Conservation (phyloP, 37 sponge, comb jelly and placozoan species). For the Beroe ovata region DNA sequence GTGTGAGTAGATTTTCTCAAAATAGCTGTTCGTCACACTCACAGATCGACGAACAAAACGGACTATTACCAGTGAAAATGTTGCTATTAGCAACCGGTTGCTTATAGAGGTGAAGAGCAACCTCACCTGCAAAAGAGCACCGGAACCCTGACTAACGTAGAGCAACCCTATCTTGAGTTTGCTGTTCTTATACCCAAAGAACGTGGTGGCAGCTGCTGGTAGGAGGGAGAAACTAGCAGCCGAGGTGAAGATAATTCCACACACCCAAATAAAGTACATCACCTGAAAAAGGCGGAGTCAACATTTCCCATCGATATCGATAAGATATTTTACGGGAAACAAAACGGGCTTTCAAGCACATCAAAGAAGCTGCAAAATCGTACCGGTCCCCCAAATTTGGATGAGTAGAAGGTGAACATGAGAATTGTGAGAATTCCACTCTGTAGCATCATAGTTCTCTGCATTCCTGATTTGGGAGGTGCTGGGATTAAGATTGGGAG, state of each 20-base stretch:
- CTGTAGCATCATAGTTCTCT: constrained; percentile 24
- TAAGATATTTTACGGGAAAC: too few relatives aligned
- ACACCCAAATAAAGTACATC: constrained; percentile 65
- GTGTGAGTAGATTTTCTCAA: too few relatives aligned
- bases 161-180: constrained; percentile 57
- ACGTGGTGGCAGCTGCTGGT: constrained; percentile 42
- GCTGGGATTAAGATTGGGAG: neutral
- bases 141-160: constrained; percentile 40
- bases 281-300: neutral
- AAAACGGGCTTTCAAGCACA: too few relatives aligned
- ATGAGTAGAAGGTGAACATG: constrained; percentile 51
- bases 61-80: too few relatives aligned
- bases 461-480: constrained; percentile 25
- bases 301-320: too few relatives aligned
- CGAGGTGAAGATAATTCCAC: constrained; percentile 26
- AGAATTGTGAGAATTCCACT: neutral
- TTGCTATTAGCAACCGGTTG: too few relatives aligned
- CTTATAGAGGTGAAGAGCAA: too few relatives aligned
- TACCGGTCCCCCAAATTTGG: constrained; percentile 33
- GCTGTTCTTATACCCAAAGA: constrained; percentile 12
- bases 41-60: too few relatives aligned
- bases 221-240: constrained; percentile 37
- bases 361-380: too few relatives aligned
- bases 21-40: too few relatives aligned
- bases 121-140: constrained; percentile 39